Base-by-base conservation (phyloP, 2,797 vertebrate species). In the Gouania willdenowi region DNA sequence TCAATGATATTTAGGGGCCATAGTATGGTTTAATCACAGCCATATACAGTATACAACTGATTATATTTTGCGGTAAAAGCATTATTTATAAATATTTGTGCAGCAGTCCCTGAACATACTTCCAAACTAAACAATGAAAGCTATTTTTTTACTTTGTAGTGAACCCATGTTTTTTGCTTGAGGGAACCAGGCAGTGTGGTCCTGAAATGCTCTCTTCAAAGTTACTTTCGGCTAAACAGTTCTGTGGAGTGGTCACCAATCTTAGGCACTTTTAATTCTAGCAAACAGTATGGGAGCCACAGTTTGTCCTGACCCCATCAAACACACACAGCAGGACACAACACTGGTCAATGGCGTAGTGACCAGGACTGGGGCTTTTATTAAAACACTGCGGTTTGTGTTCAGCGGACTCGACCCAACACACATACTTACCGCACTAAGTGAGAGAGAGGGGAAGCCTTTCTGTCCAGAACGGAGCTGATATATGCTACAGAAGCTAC, bases 261-360 rank as follows among this genome's bases (percentile, higher is more conserved):
- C 53, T 61, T 55, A 48, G 13, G 14, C 25, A 41, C 26, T 47
- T 79, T 77, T 77, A 71, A 81, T 70, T 77, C 64, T 50, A 48
- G 50, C 21, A 37, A 73, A 76, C 68, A 61, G 60, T 71, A 59
- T 74, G 68, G 41, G 69, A 77, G 50, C 65, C 53, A 37, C 65
- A 46, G 61, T 61, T 60, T 73, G 71, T 71, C 70, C 33, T 48
- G 81, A 86, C 80, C 81, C 61, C 77, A 86, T 84, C 75, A 84
- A 62, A 64, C 47, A 41, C 44, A 28, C 75, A 49, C 80, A 77
- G 79, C 61, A 41, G 66, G 79, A 74, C 41, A 46, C 53, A 57
- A 26, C 8, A 7, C 61, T 41, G 70, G 68, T 77, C 74, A 81
- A 66, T 62, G 58, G 31, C 75, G 58, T 75, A 77, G 72, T 77